Conservation (phyloP, 2,888 invertebrate genomes). For the Pterobdella sp. region DNA sequence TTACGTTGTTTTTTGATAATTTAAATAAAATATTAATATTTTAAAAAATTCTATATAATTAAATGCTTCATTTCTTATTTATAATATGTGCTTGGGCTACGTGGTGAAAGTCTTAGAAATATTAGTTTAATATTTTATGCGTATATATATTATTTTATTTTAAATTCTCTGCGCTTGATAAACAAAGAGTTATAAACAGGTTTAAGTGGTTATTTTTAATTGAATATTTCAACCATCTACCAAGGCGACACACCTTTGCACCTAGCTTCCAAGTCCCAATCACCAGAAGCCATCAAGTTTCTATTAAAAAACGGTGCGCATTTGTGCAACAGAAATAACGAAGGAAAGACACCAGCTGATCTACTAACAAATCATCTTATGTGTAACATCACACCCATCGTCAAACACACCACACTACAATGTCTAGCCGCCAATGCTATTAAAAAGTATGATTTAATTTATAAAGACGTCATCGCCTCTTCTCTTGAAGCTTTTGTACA, state of each 20-base stretch:
- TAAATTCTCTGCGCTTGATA: neutral
- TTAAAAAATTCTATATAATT: neutral
- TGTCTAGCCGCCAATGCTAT: conserved; percentile 53
- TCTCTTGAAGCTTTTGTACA: conserved; percentile 46
- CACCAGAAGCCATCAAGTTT: conserved; percentile 63
- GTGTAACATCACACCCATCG: conserved; percentile 44
- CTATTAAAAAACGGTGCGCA: conserved; percentile 75
- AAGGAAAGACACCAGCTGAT: conserved; percentile 44
- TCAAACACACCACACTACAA: conserved; percentile 46
- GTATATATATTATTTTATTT: neutral
- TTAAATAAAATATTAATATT: neutral
- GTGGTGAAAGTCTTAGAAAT: no score
- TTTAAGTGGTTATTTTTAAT: conserved; percentile 39
- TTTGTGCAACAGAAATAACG: conserved; percentile 60
- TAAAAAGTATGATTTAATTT: conserved; percentile 61
- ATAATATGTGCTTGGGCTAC: neutral
- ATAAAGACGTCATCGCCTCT: conserved; percentile 44
- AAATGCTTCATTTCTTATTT: neutral
- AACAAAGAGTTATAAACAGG: neutral
- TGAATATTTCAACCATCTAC: conserved; percentile 69
- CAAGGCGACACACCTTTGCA: conserved; percentile 82
- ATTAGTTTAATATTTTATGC: no score
- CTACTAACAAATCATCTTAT: conserved; percentile 44
- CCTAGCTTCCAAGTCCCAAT: conserved; percentile 66
- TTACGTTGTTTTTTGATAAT: no score